Evolutionary conservation across 2,888 invertebrate species (phyloP), one percentile per base, ranked within the genome.

Genomic region (Caenorhabditis plicata): DNA sequence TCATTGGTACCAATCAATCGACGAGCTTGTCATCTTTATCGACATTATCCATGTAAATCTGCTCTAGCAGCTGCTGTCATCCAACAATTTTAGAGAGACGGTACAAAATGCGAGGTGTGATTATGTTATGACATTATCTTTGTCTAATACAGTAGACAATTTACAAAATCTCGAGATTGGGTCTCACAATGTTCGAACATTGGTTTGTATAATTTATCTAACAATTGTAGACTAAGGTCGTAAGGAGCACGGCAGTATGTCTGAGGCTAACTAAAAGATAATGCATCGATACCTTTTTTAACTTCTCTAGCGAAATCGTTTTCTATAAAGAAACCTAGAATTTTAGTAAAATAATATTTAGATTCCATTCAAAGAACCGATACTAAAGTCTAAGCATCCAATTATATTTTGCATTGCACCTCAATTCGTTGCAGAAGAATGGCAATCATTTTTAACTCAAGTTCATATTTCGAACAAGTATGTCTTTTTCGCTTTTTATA

Each of bases 391-490:
- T n/a, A 42, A 42, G 31, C 32, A 22, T 2, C 38, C 50, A 4
- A 43, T 50, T 7, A 27, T 50, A 7, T 43, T 50, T 7, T 50
- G 50, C 13, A 31, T 50, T 22, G 43, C 50, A 11, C 50, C 50
- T 11, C 43, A 43, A 42, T 44, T 50, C 22, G 29, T 50, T 1
- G 29, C 50, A 5, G 50, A 50, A 17, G 43, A 50, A 31, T 50
- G 50, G 50, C 50, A 43, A 15, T 20, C 43, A 3, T 50, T 50
- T 26, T 22, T 50, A 4, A 38, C 43, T 4, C 50, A 50, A 9
- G 43, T 40, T n/a, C 50, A 50, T 13, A 31, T 50, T 25, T 22
- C 49, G 33, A 33, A n/a, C 11, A 33, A 17, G 33, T 33, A n/a
- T 7, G 7, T 9, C 15, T 9, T n/a, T 8, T n/a, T 33, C n/a